Conservation (phyloP, 1,140 invertebrate species). For the Caerostris darwini region DNA sequence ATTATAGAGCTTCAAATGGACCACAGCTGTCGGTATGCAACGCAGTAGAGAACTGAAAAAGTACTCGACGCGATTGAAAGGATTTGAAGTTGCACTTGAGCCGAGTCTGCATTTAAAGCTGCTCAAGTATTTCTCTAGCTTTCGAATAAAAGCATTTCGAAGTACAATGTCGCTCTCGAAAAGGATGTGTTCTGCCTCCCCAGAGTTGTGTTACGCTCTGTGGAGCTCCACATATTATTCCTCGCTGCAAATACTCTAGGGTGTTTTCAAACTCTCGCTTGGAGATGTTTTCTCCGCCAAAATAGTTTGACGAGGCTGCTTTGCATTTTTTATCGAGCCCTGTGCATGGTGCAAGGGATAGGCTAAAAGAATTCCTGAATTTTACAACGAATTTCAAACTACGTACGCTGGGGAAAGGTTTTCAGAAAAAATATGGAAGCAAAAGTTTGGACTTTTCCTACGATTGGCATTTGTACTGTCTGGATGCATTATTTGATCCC, state of each 20-base stretch:
- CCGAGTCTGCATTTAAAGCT: not conserved
- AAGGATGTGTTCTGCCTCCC: not conserved
- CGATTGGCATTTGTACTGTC: too few relatives aligned
- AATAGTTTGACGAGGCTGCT: not conserved
- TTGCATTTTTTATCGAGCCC: not conserved
- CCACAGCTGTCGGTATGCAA: not conserved
- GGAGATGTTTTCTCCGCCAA: not conserved
- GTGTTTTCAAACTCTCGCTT: too few relatives aligned
- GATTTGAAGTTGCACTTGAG: slow-evolving; percentile 5
- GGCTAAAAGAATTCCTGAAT: not conserved
- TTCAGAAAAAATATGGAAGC: too few relatives aligned
- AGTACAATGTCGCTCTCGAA: not conserved
- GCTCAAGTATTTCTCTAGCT: not conserved
- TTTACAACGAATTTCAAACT: not conserved
- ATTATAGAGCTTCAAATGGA: not conserved
- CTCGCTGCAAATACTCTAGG: not conserved
- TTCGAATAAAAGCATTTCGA: slow-evolving; percentile 5
- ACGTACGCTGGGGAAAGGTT: too few relatives aligned
- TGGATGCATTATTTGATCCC: too few relatives aligned
- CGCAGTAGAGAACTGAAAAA: not conserved
- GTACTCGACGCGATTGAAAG: not conserved
- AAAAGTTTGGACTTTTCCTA: too few relatives aligned
- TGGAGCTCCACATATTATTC: not conserved
- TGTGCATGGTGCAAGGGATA: not conserved
- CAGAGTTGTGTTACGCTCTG: not conserved